These are phyloP conservation scores for Phoebastria nigripes DNA, from an alignment of 2,797 vertebrate genomes.

Conservation along the genomic window DNA sequence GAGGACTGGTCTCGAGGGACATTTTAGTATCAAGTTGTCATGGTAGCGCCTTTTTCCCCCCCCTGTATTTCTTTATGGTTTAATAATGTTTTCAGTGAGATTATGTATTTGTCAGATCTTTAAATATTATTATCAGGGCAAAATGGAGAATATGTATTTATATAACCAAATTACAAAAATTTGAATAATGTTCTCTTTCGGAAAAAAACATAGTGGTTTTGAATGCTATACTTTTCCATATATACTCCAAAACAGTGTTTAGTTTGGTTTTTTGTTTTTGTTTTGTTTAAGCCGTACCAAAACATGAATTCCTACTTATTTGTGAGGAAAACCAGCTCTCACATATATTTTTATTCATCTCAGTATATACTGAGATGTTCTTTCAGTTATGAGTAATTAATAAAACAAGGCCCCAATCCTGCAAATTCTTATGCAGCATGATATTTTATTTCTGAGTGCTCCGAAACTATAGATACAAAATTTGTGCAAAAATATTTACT, in stretches of 20 bases:
- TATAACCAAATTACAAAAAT: not conserved
- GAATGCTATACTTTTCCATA: not conserved
- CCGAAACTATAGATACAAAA: not conserved
- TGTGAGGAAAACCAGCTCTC: not conserved
- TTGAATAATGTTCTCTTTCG: not conserved
- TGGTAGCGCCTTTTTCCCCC: rapidly evolving
- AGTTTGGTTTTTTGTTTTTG: not conserved
- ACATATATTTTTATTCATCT: not conserved
- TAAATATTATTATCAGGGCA: not conserved
- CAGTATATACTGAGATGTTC: not conserved
- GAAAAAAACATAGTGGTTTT: not conserved
- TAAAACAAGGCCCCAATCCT: slow-evolving; percentile 8
- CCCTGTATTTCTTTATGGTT: not conserved
- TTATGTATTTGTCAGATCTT: not conserved
- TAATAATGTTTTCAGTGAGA: not conserved
- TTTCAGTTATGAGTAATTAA: not conserved
- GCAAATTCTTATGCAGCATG: not conserved
- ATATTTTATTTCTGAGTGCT: not conserved
- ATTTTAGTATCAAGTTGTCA: not conserved
- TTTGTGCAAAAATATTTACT: not conserved
- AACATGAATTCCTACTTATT: not conserved
- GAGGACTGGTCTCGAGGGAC: not conserved
- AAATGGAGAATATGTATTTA: not conserved
- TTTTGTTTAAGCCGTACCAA: not conserved
- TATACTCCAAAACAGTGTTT: not conserved